Evolutionary conservation across 2,797 vertebrate genomes (phyloP).

Genomic region (Acanthurus tractus): DNA sequence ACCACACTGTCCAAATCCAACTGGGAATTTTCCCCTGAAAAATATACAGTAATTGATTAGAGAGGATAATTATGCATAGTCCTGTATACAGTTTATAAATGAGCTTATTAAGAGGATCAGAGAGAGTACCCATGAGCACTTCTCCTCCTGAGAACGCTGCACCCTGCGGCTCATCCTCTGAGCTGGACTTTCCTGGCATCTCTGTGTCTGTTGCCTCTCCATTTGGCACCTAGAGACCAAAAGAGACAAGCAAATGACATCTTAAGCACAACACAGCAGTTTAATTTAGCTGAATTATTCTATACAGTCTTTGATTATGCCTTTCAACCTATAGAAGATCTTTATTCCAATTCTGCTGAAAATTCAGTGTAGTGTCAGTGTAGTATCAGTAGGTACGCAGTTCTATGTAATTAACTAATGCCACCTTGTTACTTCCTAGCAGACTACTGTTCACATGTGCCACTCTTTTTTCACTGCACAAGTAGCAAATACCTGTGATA

Average conservation of each 20-base stretch:
- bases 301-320: background rate
- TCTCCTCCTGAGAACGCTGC: slow-evolving; percentile 82
- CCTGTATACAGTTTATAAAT: background rate
- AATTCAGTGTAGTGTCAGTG: too few species aligned
- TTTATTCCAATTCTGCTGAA: too few species aligned
- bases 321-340: too few species aligned
- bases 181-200: slow-evolving; percentile 81
- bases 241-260: slow-evolving; percentile 4
- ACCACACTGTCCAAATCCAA: slow-evolving; percentile 91
- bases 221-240: slow-evolving; percentile 82
- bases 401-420: too few species aligned
- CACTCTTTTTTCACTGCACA: too few species aligned
- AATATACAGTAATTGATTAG: background rate
- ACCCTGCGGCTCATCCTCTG: slow-evolving; percentile 79
- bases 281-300: background rate
- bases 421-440: too few species aligned
- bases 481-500: too few species aligned
- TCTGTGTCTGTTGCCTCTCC: slow-evolving; percentile 81
- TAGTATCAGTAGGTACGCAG: too few species aligned
- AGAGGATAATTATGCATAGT: background rate
- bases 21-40: slow-evolving; percentile 87
- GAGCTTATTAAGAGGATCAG: slow-evolving; percentile 9
- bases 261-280: background rate
- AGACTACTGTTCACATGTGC: too few species aligned
- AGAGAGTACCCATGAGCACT: slow-evolving; percentile 84